These are phyloP conservation scores for Vireo altiloquus DNA, from an alignment of 2,113 vertebrate genomes.

Conservation along the genomic window DNA sequence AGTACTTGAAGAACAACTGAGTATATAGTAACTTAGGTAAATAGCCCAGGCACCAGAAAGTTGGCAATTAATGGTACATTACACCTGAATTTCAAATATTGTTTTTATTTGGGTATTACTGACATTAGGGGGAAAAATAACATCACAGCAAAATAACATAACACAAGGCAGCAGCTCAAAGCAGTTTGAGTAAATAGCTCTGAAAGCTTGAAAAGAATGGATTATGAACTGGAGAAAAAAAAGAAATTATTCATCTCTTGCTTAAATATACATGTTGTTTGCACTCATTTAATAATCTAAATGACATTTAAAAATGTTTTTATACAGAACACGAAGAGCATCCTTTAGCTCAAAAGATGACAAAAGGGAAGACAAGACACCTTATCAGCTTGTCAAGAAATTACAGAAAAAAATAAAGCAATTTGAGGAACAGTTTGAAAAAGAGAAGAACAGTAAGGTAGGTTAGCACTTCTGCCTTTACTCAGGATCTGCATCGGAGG, in stretches of 20 bases:
- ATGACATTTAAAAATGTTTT: background rate
- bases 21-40: background rate
- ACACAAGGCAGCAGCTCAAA: background rate
- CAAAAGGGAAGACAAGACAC: conserved; percentile 86
- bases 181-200: background rate
- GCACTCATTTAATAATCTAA: background rate
- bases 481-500: background rate
- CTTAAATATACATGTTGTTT: background rate
- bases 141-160: background rate
- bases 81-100: background rate
- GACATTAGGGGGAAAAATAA: background rate
- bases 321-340: conserved; percentile 87
- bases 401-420: conserved; percentile 97
- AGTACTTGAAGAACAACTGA: background rate
- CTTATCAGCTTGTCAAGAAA: conserved; percentile 93
- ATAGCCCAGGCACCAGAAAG: background rate
- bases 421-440: conserved; percentile 98
- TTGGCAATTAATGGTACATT: background rate
- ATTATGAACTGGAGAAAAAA: background rate
- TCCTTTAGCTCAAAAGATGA: conserved; percentile 92
- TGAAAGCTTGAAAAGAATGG: background rate
- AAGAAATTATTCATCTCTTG: background rate
- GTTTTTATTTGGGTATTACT: background rate
- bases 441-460: conserved; percentile 92
- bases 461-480: background rate